Conservation (phyloP, 2,113 vertebrate genomes). For the Dendropsophus ebraccatus region DNA sequence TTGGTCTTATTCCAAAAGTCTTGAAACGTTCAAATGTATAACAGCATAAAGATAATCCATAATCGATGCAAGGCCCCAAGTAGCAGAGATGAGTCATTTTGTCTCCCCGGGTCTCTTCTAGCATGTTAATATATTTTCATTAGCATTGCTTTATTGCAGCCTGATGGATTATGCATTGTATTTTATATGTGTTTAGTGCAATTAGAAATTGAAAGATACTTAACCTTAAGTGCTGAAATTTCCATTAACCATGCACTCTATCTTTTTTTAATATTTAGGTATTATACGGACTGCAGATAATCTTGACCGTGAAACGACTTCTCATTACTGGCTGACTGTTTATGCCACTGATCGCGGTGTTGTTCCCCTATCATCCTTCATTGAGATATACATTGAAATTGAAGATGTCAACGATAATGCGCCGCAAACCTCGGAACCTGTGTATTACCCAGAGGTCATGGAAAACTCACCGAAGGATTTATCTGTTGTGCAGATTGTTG, state of each 20-base stretch:
- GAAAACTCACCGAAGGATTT: conserved; percentile 96
- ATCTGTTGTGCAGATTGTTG: conserved; percentile 90
- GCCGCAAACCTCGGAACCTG: conserved; percentile 89
- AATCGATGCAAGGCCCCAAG: neutral
- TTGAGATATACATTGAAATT: conserved; percentile 91
- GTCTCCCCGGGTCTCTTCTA: neutral
- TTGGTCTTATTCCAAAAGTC: conserved; percentile 10
- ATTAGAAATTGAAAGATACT: conserved; percentile 46
- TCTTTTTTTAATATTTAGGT: conserved; percentile 70
- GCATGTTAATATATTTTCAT: conserved; percentile 16
- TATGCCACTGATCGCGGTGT: conserved; percentile 91
- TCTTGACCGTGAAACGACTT: conserved; percentile 88
- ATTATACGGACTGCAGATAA: conserved; percentile 86
- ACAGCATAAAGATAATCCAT: neutral
- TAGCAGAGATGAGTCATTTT: neutral
- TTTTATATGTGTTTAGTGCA: conserved; percentile 40
- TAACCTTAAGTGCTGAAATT: conserved; percentile 42
- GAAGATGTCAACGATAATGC: conserved; percentile 97
- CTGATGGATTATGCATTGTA: conserved; percentile 19
- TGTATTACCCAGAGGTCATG: conserved; percentile 92
- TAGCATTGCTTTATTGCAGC: conserved; percentile 21
- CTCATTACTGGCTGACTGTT: conserved; percentile 95
- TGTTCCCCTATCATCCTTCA: conserved; percentile 88
- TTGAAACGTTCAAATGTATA: neutral
- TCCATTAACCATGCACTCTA: conserved; percentile 37